phyloP scores from a whole-genome alignment of 2,888 invertebrate genomes.

The Augiades crinisus region DNA sequence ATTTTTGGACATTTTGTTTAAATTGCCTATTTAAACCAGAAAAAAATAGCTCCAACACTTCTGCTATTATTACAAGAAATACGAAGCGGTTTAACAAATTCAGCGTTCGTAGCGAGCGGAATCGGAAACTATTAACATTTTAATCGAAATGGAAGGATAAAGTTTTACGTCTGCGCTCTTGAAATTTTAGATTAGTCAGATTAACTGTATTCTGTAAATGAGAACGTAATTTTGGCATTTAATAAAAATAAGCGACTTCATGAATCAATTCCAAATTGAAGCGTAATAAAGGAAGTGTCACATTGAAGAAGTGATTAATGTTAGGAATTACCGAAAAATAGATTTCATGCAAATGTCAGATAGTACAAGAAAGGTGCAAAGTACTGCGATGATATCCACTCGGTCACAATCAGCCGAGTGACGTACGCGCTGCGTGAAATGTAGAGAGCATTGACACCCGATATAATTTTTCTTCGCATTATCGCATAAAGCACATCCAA shows the following conservation, averaged over 20 bases:
- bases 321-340: too few relatives aligned
- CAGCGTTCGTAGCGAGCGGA: slow-evolving; percentile 20
- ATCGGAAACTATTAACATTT: slow-evolving; percentile 27
- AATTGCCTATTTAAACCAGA: too few relatives aligned
- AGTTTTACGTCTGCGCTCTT: slow-evolving; percentile 23
- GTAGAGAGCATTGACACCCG: slow-evolving; percentile 26
- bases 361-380: neutral
- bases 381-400: slow-evolving; percentile 1
- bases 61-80: slow-evolving; percentile 31
- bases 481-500: slow-evolving; percentile 50
- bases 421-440: slow-evolving; percentile 27
- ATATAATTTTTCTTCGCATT: slow-evolving; percentile 47
- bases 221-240: neutral
- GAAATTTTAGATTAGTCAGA: slow-evolving; percentile 19
- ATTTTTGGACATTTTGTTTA: too few relatives aligned
- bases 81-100: slow-evolving; percentile 33
- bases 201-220: slow-evolving; percentile 9
- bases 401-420: slow-evolving; percentile 25
- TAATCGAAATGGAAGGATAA: slow-evolving; percentile 24
- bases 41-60: slow-evolving; percentile 14
- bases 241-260: neutral
- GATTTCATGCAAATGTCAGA: neutral
- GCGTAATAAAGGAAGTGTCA: too few relatives aligned
- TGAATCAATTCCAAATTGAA: too few relatives aligned
- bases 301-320: too few relatives aligned